Evolutionary conservation across 2,888 invertebrate genomes (phyloP), one percentile per base, ranked within the genome.

Genomic region (Callyntrura guangdongensis): DNA sequence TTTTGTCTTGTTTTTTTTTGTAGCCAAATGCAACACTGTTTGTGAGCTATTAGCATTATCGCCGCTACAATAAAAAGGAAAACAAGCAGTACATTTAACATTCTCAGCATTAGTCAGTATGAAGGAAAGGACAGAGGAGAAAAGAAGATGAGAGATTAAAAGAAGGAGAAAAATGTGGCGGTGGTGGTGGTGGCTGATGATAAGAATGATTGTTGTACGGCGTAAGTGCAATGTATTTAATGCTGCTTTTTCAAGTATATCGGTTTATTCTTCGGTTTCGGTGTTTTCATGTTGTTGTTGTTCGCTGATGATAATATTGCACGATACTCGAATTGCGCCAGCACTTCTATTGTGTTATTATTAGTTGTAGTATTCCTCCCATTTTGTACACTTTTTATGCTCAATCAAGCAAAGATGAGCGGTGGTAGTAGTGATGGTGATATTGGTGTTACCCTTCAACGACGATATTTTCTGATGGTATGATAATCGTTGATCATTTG

Each of bases 361-460:
- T 36, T 36, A 36, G 36, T 36, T 36, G 22, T 22, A 22, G 77
- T 77, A 25, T 81, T 59, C 81, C 61, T n/a, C 17, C 12, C 81
- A 36, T 59, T 59, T 81, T 53, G 59, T 81, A 49, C 45, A 36
- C 59, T 81, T 81, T 81, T 81, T 61, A 81, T 61, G 59, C 81
- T 81, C 81, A 81, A 81, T 81, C 81, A 81, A 81, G 81, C 81
- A 81, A 81, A 81, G 81, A 81, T 81, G 81, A 61, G 81, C 20
- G 45, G 77, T 77, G 77, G 49, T 47, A 49, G 49, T 11, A 49
- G 77, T 22, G 36, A 8, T 49, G 22, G 77, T 49, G 77, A 25
- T 20, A 49, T 25, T 49, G 77, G 77, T 77, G 77, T 77, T 22
- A 77, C 77, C 22, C 17, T 77, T 49, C 77, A 49, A 77, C 69